Conservation (phyloP, 1,140 invertebrate species). For the Latrodectus geometricus region DNA sequence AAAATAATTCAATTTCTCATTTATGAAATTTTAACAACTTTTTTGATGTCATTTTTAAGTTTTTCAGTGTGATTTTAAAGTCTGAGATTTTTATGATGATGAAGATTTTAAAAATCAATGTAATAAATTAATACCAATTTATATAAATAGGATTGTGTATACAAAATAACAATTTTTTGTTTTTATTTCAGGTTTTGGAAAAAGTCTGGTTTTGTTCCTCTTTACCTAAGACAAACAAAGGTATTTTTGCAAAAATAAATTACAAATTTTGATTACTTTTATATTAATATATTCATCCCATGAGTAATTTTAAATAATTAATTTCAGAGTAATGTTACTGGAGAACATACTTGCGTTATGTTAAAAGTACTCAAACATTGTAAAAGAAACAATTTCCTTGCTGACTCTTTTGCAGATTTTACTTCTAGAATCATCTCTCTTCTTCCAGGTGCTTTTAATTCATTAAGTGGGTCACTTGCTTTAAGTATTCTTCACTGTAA, state of each 20-base stretch:
- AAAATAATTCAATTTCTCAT: too few species aligned
- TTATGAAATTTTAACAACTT: too few species aligned
- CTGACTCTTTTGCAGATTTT: constrained; percentile 77
- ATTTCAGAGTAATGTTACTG: constrained; percentile 89
- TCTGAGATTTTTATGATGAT: too few species aligned
- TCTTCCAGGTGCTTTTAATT: constrained; percentile 79
- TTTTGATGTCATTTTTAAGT: too few species aligned
- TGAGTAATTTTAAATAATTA: too few species aligned
- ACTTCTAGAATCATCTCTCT: constrained; percentile 81
- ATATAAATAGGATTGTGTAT: too few species aligned
- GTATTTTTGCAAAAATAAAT: constrained; percentile 65
- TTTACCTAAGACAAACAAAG: constrained; percentile 85
- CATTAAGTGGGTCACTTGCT: constrained; percentile 80
- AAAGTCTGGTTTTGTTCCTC: constrained; percentile 82
- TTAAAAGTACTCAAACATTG: constrained; percentile 70
- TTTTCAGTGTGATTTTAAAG: too few species aligned
- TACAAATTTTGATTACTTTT: too few species aligned
- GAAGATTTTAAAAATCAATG: too few species aligned
- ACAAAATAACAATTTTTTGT: too few species aligned
- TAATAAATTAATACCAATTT: too few species aligned
- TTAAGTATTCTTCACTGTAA: constrained; percentile 76
- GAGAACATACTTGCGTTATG: constrained; percentile 98
- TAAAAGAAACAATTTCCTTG: constrained; percentile 36
- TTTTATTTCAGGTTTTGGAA: constrained; percentile 83
- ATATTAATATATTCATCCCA: too few species aligned